phyloP scores from a whole-genome alignment of 2,888 invertebrate species.

The Pterostichus niger region DNA sequence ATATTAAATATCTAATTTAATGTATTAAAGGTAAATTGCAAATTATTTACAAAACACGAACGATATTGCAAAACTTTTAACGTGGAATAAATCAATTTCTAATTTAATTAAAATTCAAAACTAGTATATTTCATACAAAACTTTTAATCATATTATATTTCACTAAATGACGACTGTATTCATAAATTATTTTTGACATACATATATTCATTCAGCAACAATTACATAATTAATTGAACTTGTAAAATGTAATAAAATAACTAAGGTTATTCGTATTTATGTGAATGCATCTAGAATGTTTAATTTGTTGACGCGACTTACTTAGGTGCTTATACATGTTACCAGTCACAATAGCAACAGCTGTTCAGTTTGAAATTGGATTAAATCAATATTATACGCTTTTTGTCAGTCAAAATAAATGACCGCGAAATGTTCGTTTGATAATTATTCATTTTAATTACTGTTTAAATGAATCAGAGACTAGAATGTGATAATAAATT shows the following conservation, averaged over 20 bases:
- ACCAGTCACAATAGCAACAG: neutral
- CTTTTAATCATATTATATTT: slow-evolving; percentile 3
- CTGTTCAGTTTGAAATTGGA: neutral
- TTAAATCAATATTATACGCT: slow-evolving; percentile 15
- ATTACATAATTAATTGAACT: no score
- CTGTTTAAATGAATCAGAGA: slow-evolving; percentile 18
- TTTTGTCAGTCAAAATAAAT: slow-evolving; percentile 15
- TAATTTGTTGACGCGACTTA: no score
- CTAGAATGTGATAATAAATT: slow-evolving; percentile 25
- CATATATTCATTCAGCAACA: no score
- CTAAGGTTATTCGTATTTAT: no score
- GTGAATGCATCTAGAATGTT: no score
- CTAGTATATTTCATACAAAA: slow-evolving; percentile 22
- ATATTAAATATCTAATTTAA: neutral
- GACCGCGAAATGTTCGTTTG: slow-evolving; percentile 5
- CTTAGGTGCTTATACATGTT: no score
- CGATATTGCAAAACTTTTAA: slow-evolving; percentile 7
- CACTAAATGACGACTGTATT: neutral
- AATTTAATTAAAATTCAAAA: slow-evolving; percentile 29
- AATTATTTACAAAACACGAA: slow-evolving; percentile 7
- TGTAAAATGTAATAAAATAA: no score
- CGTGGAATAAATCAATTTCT: slow-evolving; percentile 6
- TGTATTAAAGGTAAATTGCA: slow-evolving; percentile 13
- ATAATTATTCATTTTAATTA: slow-evolving; percentile 39
- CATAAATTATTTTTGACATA: neutral